Evolutionary conservation across 2,797 vertebrate genomes (phyloP).

Genomic region (Trichosurus vulpecula): DNA sequence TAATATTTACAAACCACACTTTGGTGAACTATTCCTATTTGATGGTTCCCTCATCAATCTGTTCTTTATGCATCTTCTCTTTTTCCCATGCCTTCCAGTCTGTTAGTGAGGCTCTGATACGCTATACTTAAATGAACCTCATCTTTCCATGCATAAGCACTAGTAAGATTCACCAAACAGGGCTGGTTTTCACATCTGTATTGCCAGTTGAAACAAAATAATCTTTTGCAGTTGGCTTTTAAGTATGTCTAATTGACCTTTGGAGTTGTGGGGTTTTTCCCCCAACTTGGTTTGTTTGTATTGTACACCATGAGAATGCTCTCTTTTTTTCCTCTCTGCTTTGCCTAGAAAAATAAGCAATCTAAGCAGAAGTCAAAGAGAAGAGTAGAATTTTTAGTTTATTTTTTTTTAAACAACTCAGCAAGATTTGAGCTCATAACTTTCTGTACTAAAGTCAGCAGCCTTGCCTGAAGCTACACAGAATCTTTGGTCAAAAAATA

Average conservation of each 20-base stretch:
- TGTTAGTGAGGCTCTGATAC: background rate
- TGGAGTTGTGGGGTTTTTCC: background rate
- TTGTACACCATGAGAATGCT: slow-evolving; percentile 19
- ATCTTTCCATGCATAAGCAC: background rate
- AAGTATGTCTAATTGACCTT: background rate
- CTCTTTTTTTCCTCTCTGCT: background rate
- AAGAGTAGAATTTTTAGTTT: background rate
- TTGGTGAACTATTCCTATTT: background rate
- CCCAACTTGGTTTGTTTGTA: slow-evolving; percentile 11
- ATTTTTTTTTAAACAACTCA: background rate
- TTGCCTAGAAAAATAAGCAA: slow-evolving; percentile 7
- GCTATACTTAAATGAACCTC: background rate
- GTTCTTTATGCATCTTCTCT: background rate
- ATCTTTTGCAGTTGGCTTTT: slow-evolving; percentile 36
- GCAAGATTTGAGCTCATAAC: background rate
- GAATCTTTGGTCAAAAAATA: background rate
- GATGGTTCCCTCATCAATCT: no score
- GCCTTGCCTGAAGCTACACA: slow-evolving; percentile 30
- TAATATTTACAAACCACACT: background rate
- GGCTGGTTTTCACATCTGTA: background rate
- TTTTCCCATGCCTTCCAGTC: background rate
- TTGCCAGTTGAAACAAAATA: slow-evolving; percentile 22
- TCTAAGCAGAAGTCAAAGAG: background rate
- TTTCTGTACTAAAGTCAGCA: background rate
- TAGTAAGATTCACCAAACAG: background rate